Conservation (phyloP, 2,888 invertebrate genomes). For the Neelides folsomi region DNA sequence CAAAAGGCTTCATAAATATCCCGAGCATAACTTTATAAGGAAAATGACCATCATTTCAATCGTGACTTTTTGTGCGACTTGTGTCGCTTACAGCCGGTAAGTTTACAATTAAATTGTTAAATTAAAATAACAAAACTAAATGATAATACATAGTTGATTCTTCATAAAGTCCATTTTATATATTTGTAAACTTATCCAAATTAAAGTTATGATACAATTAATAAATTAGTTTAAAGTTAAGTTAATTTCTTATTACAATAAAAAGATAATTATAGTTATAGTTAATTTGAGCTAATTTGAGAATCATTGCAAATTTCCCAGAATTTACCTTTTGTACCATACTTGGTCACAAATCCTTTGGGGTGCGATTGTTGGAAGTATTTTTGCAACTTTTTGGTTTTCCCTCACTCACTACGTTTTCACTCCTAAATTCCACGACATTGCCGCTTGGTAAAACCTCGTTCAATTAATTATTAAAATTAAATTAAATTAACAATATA, state of each 20-base stretch:
- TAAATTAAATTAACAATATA: not conserved
- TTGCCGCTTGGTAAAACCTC: conserved; percentile 65
- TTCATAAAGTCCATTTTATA: too few species aligned
- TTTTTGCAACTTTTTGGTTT: conserved; percentile 71
- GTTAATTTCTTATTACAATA: too few species aligned
- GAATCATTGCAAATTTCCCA: too few species aligned
- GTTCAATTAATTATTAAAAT: not conserved
- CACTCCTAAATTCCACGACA: conserved; percentile 69
- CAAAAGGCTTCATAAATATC: conserved; percentile 28
- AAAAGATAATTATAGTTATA: too few species aligned
- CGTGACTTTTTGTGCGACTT: conserved; percentile 24
- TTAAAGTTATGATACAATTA: too few species aligned
- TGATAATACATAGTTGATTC: too few species aligned
- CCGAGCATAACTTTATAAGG: conserved; percentile 26
- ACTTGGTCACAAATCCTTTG: conserved; percentile 65
- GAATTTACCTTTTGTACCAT: conserved; percentile 79
- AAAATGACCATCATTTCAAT: conserved; percentile 29
- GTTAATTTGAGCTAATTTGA: too few species aligned
- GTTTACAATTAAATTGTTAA: not conserved
- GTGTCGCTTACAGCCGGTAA: conserved; percentile 32
- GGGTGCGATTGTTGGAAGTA: conserved; percentile 58
- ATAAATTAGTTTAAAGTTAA: not conserved
- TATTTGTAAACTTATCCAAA: too few species aligned
- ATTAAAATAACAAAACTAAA: too few species aligned
- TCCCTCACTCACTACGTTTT: conserved; percentile 60